phyloP scores from a whole-genome alignment of 2,888 invertebrate genomes.

The Plebejus anna region DNA sequence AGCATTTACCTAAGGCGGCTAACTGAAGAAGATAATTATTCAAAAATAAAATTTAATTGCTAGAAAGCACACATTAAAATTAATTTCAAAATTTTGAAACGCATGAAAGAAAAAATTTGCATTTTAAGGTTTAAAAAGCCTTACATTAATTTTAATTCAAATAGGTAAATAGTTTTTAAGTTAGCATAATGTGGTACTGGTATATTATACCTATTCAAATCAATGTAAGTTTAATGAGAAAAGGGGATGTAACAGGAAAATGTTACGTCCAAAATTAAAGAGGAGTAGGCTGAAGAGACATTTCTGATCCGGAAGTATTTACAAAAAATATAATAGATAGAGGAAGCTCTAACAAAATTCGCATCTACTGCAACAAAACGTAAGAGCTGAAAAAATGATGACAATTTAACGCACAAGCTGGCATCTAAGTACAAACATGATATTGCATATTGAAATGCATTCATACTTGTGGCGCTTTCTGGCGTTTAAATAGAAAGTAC shows the following conservation, averaged over 20 bases:
- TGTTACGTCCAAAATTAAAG: not conserved
- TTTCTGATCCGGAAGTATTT: not conserved
- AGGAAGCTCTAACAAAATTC: not conserved
- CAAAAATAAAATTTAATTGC: conserved; percentile 7
- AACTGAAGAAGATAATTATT: not conserved
- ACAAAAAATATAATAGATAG: not conserved
- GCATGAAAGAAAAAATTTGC: not conserved
- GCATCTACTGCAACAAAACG: not conserved
- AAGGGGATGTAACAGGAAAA: not conserved
- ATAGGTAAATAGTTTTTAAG: not conserved
- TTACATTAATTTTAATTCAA: not conserved
- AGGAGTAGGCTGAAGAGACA: too few relatives aligned
- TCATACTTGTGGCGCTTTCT: conserved; percentile 13
- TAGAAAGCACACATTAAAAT: conserved; percentile 5
- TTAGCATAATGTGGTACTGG: not conserved
- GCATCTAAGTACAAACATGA: not conserved
- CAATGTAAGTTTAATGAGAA: not conserved
- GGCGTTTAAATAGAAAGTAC: conserved; percentile 28
- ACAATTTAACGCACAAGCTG: not conserved
- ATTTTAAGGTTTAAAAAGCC: not conserved
- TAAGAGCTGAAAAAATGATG: not conserved
- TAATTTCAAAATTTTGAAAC: conserved; percentile 10
- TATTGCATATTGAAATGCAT: conserved; percentile 8
- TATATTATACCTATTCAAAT: too few relatives aligned
- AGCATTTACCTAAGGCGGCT: not conserved